Evolutionary conservation across 2,797 vertebrate genomes (phyloP).

Genomic region (Phataginus tricuspis): DNA sequence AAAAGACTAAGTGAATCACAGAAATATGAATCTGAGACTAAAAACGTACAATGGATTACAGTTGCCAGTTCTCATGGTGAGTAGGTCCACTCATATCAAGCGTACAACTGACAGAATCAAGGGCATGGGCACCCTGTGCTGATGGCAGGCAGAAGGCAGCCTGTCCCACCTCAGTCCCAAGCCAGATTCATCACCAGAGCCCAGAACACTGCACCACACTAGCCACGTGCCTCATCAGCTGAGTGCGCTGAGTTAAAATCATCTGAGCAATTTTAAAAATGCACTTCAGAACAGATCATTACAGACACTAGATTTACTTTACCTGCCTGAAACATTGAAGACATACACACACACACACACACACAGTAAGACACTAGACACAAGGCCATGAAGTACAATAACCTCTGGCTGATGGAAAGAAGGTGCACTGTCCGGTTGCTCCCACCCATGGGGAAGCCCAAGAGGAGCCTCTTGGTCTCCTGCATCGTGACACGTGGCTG

Average conservation of each 20-base stretch:
- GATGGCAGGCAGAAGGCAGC: neutral
- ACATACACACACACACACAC: neutral
- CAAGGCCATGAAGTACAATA: neutral
- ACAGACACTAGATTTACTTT: neutral
- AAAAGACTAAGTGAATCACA: neutral
- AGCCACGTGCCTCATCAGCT: fast-evolving
- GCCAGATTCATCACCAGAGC: neutral
- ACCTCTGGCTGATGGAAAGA: neutral
- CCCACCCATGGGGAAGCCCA: neutral
- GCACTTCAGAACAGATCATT: neutral
- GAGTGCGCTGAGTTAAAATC: neutral
- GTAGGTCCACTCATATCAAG: fast-evolving
- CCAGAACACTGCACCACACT: fast-evolving
- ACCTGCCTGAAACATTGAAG: neutral
- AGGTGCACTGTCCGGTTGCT: neutral
- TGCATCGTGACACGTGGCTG: fast-evolving
- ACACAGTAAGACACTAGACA: neutral
- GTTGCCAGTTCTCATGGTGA: fast-evolving
- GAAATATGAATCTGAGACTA: neutral
- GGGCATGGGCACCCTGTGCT: fast-evolving
- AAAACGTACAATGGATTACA: neutral
- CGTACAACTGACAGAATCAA: fast-evolving
- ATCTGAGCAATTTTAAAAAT: neutral
- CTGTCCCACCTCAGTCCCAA: fast-evolving
- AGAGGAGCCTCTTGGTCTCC: neutral